Conservation (phyloP, 64 coral and sea anemone species). For the Pocillopora verrucosa region DNA sequence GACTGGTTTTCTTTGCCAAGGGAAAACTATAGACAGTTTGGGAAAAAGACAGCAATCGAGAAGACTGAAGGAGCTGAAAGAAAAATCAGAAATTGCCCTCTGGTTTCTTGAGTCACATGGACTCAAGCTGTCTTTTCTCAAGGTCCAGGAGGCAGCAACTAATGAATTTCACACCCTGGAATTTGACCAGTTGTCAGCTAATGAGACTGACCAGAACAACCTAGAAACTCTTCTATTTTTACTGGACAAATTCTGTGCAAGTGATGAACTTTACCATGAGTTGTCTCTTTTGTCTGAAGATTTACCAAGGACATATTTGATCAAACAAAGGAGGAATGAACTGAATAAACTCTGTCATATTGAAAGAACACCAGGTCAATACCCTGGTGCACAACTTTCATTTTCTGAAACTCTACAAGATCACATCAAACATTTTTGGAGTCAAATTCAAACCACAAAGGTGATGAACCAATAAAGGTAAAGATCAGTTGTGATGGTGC, state of each 20-base stretch:
- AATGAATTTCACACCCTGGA: conserved; percentile 11
- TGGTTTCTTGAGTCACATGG: conserved; percentile 61
- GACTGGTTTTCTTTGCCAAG: conserved; percentile 37
- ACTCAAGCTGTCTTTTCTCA: conserved; percentile 53
- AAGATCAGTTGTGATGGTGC: conserved; percentile 72
- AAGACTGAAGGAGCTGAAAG: neutral
- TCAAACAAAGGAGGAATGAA: conserved; percentile 55
- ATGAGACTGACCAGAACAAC: conserved; percentile 10
- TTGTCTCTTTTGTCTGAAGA: conserved; percentile 37
- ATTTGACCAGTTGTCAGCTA: neutral
- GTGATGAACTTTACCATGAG: conserved; percentile 68
- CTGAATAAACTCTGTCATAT: conserved; percentile 65
- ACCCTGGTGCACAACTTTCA: conserved; percentile 38
- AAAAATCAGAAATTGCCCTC: conserved; percentile 62
- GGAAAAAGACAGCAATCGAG: conserved; percentile 42
- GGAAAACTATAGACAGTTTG: conserved; percentile 32
- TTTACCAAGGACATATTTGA: conserved; percentile 55
- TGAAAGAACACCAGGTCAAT: conserved; percentile 33
- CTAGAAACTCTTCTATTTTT: conserved; percentile 51
- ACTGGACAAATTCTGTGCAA: conserved; percentile 58
- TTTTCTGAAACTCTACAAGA: conserved; percentile 59
- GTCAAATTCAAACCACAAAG: conserved; percentile 16
- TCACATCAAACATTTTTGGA: conserved; percentile 40
- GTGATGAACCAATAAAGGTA: conserved; percentile 52
- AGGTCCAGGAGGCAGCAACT: conserved; percentile 49